These are phyloP conservation scores for Lithobates pipiens DNA, from an alignment of 2,797 vertebrate genomes.

Conservation along the genomic window DNA sequence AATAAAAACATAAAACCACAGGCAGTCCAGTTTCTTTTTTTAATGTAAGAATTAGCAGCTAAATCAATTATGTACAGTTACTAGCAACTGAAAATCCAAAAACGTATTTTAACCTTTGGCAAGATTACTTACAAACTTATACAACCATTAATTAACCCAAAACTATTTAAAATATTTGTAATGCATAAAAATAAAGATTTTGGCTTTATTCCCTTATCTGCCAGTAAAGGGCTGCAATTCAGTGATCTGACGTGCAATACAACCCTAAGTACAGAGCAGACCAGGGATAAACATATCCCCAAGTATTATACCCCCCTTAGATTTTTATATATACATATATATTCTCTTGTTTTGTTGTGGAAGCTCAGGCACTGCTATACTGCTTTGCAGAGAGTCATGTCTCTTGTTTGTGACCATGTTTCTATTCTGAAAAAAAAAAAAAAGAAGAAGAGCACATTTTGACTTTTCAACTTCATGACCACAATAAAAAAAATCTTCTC, in stretches of 20 bases:
- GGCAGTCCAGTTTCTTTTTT: constrained; percentile 78
- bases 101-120: constrained; percentile 88
- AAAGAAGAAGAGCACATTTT: not conserved
- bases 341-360: constrained; percentile 82
- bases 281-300: constrained; percentile 70
- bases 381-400: constrained; percentile 65
- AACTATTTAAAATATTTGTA: constrained; percentile 99
- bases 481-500: constrained; percentile 36
- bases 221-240: constrained; percentile 20
- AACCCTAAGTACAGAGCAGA: not conserved
- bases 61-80: constrained; percentile 91
- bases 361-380: constrained; percentile 79
- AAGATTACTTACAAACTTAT: constrained; percentile 98
- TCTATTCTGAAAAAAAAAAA: not conserved
- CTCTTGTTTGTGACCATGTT: not conserved
- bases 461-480: constrained; percentile 15
- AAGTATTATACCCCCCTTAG: constrained; percentile 67
- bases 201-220: constrained; percentile 82
- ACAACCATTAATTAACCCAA: constrained; percentile 87
- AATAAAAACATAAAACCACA: constrained; percentile 77
- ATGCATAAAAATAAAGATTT: constrained; percentile 99
- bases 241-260: constrained; percentile 13
- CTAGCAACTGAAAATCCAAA: constrained; percentile 81
- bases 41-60: constrained; percentile 82
- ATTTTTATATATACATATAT: constrained; percentile 75